A percentile compares a stretch with the other conserved stretches of the same genome.
phyloP scores from a whole-genome alignment of 2,113 vertebrate genomes.

The Butastur rufipennis region DNA sequence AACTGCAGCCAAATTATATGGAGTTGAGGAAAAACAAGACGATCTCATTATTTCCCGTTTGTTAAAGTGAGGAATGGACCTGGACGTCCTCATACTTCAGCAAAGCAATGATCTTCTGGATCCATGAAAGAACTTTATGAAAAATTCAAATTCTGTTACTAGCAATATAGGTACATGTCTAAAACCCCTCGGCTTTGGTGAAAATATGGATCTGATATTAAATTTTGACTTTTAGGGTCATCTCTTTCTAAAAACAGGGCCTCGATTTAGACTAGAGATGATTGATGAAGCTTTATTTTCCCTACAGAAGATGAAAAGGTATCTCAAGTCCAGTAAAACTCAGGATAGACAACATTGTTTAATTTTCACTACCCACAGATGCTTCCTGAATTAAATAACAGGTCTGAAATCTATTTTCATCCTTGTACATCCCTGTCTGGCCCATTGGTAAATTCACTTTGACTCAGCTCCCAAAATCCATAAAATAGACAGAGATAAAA shows the following conservation, averaged over 20 bases:
- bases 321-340: neutral
- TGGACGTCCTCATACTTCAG: neutral
- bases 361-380: neutral
- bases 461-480: neutral
- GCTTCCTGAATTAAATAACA: conserved; percentile 18
- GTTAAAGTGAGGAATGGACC: neutral
- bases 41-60: neutral
- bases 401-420: conserved; percentile 10
- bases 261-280: neutral
- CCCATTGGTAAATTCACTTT: neutral
- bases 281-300: neutral
- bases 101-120: neutral
- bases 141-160: neutral
- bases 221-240: neutral
- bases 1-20: neutral
- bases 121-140: neutral
- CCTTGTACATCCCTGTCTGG: neutral
- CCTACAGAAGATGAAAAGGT: neutral
- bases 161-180: neutral
- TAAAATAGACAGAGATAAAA: neutral
- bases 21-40: neutral
- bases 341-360: neutral
- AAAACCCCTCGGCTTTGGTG: neutral
- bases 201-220: neutral
- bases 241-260: neutral